A percentile compares a stretch with the other conserved stretches of the same genome.
These are phyloP conservation scores for Pitangus sulphuratus DNA, from an alignment of 2,797 vertebrate species.

Conservation along the genomic window DNA sequence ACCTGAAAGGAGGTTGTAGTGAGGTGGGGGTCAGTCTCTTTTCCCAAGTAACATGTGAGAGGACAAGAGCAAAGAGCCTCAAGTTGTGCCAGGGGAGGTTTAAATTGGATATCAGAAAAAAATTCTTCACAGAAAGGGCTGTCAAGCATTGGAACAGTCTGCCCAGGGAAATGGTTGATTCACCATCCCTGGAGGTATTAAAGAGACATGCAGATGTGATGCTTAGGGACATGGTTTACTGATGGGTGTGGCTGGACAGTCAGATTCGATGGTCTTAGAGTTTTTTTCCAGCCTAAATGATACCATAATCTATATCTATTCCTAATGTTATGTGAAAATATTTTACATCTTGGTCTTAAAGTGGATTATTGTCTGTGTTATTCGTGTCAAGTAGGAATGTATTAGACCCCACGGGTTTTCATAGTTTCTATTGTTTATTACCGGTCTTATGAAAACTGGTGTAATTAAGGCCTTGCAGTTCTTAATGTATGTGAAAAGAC, in stretches of 20 bases:
- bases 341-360: background rate
- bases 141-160: background rate
- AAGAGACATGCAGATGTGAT: background rate
- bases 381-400: background rate
- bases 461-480: background rate
- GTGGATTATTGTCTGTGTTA: background rate
- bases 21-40: background rate
- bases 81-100: background rate
- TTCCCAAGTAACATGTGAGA: background rate
- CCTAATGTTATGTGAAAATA: background rate
- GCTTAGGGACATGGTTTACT: background rate
- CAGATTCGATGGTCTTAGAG: background rate
- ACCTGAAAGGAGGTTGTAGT: background rate
- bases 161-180: background rate
- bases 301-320: background rate
- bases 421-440: background rate
- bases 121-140: background rate
- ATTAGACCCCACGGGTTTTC: background rate
- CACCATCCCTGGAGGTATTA: background rate
- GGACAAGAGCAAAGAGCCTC: background rate
- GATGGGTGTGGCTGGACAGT: background rate
- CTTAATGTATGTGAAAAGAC: background rate
- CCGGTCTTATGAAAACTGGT: background rate
- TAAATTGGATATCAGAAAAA: background rate
- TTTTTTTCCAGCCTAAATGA: background rate